A percentile compares a stretch with the other conserved stretches of the same genome.
phyloP scores from a whole-genome alignment of 2,113 vertebrate genomes.

The Anhinga rufa region DNA sequence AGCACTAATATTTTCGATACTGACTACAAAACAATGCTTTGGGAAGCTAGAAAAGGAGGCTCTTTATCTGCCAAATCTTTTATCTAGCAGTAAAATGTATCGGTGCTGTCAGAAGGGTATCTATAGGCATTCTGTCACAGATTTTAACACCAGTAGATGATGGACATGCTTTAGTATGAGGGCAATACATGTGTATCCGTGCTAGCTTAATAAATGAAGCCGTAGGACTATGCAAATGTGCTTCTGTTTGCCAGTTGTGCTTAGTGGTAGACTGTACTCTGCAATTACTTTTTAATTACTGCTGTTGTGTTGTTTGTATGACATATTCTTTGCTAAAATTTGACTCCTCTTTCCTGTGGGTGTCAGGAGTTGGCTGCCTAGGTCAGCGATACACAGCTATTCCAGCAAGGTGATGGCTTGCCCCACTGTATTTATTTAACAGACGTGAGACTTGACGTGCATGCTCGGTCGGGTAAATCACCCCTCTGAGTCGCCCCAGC shows the following conservation, averaged over 20 bases:
- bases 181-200: accelerated
- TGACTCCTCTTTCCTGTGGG: accelerated
- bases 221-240: too few species aligned
- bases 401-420: not conserved
- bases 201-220: not conserved
- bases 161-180: too few species aligned
- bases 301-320: accelerated
- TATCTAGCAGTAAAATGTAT: not conserved
- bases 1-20: not conserved
- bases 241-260: not conserved
- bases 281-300: not conserved
- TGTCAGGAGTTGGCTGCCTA: not conserved
- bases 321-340: not conserved
- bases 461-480: not conserved
- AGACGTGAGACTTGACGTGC: too few species aligned
- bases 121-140: not conserved
- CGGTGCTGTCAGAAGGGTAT: not conserved
- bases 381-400: not conserved
- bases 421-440: not conserved
- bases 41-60: not conserved
- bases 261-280: too few species aligned
- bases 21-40: not conserved
- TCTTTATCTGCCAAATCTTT: not conserved
- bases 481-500: not conserved
- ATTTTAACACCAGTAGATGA: not conserved